Evolutionary conservation across 2,888 invertebrate genomes (phyloP).

Genomic region (Agrotis segetum): DNA sequence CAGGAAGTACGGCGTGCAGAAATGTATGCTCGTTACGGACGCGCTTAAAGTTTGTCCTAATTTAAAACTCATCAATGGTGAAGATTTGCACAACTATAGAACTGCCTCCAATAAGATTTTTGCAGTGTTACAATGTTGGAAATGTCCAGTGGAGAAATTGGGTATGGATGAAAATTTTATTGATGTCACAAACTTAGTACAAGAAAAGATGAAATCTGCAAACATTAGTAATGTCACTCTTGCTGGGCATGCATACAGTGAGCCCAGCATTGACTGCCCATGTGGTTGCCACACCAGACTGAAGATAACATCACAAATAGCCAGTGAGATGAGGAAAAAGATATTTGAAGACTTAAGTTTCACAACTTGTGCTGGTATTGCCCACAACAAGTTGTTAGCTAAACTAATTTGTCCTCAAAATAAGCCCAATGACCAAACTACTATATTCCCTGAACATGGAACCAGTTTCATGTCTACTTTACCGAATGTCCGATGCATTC

Average conservation of each 20-base stretch:
- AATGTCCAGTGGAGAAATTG: slow-evolving; percentile 94
- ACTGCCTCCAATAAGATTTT: slow-evolving; percentile 95
- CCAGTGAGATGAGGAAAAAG: slow-evolving; percentile 94
- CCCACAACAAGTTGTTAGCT: slow-evolving; percentile 96
- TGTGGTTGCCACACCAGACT: slow-evolving; percentile 95
- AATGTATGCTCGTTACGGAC: slow-evolving; percentile 95
- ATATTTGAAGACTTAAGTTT: slow-evolving; percentile 93
- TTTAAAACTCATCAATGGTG: slow-evolving; percentile 94
- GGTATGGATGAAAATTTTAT: slow-evolving; percentile 97
- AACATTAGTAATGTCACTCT: slow-evolving; percentile 79
- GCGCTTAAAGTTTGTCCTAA: slow-evolving; percentile 94
- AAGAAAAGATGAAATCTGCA: slow-evolving; percentile 86
- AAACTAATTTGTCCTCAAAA: slow-evolving; percentile 94
- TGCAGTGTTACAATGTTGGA: slow-evolving; percentile 93
- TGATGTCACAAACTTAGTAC: slow-evolving; percentile 94
- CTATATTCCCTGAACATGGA: slow-evolving; percentile 93
- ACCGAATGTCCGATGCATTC: slow-evolving; percentile 92
- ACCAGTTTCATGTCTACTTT: slow-evolving; percentile 92
- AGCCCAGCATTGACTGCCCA: slow-evolving; percentile 91
- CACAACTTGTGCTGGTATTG: slow-evolving; percentile 95
- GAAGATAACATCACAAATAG: slow-evolving; percentile 93
- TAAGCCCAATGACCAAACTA: slow-evolving; percentile 96
- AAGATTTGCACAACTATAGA: slow-evolving; percentile 95
- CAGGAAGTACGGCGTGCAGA: slow-evolving; percentile 93
- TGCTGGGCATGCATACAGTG: slow-evolving; percentile 91